Conservation (phyloP, 1,140 invertebrate genomes). For the Pemphigus obesinymphae region DNA sequence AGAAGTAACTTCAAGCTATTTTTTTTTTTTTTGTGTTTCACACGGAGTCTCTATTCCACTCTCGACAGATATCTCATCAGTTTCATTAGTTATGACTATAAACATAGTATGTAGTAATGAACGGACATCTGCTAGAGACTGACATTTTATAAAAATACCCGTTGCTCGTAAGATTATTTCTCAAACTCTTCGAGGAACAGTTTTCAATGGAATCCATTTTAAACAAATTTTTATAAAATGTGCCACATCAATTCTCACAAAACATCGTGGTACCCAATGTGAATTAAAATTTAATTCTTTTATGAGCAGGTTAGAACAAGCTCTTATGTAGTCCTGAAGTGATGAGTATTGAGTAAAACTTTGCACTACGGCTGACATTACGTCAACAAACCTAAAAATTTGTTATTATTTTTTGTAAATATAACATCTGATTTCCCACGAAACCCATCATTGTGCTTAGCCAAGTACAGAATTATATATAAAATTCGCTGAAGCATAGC, state of each 20-base stretch:
- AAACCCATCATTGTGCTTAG: slow-evolving; percentile 1
- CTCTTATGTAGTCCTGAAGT: neutral
- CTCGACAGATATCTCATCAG: neutral
- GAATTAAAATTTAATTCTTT: neutral
- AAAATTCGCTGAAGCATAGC: neutral
- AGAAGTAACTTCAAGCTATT: neutral
- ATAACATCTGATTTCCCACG: no score
- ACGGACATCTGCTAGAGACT: neutral
- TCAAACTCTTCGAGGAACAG: neutral
- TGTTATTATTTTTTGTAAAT: no score
- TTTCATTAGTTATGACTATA: neutral
- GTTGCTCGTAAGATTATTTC: neutral
- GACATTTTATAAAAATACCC: neutral
- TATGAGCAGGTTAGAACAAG: neutral
- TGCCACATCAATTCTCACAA: neutral
- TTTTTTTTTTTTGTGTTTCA: neutral
- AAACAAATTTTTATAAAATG: neutral
- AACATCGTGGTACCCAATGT: neutral
- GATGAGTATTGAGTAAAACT: slow-evolving; percentile 1
- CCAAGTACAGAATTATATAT: neutral
- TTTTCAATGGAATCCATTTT: neutral
- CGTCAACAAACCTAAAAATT: no score
- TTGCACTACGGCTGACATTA: neutral
- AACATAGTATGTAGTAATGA: neutral
- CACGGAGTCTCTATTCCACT: neutral